These are phyloP conservation scores for Bursaphelenchus okinawaensis DNA, from an alignment of 2,888 invertebrate genomes.

Conservation along the genomic window DNA sequence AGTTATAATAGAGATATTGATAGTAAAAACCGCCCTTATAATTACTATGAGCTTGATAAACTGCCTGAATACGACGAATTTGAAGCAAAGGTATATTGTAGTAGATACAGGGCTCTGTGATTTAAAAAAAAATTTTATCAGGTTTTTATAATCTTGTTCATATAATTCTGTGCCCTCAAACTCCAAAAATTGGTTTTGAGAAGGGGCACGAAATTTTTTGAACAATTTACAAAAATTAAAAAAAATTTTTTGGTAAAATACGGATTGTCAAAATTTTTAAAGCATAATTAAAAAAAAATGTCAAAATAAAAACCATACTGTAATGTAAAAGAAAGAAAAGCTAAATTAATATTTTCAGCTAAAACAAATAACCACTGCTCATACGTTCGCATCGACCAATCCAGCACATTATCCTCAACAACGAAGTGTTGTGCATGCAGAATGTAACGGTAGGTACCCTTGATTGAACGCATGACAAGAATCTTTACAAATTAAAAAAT, in stretches of 20 bases:
- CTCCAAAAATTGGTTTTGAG: no score
- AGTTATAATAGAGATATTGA: no score
- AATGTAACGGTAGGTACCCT: conserved; percentile 11
- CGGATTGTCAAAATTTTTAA: neutral
- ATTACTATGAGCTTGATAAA: no score
- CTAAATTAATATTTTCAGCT: conserved; percentile 20
- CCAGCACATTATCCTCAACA: conserved; percentile 36
- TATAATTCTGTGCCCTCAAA: no score
- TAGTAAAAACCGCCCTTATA: no score
- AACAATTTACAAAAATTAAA: no score
- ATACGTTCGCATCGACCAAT: conserved; percentile 38
- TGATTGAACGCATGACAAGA: neutral
- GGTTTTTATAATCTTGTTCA: no score
- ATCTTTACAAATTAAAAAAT: neutral
- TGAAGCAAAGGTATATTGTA: no score
- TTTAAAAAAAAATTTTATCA: no score
- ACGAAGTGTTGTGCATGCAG: conserved; percentile 32
- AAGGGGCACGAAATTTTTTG: no score
- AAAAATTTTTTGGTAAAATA: neutral
- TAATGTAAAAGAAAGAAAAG: neutral
- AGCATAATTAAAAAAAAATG: neutral
- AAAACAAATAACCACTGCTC: conserved; percentile 42
- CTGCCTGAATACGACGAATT: no score
- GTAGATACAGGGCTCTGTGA: no score
- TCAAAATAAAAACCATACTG: neutral